Percentiles rank a stretch among this genome's conserved stretches.
phyloP scores from a whole-genome alignment of 2,888 invertebrate species.

The Ceraclea dissimilis region DNA sequence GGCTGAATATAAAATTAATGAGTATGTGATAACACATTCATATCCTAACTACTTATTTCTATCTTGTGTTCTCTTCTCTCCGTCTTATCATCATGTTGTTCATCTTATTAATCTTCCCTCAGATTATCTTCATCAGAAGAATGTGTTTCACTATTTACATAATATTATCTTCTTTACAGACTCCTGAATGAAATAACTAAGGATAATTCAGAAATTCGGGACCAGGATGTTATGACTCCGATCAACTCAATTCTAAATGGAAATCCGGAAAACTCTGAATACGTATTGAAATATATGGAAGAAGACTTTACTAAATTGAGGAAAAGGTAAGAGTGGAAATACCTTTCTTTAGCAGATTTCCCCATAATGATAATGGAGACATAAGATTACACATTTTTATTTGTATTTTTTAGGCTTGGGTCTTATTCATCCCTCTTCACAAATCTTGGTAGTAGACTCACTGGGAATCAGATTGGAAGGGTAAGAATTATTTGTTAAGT shows the following conservation, averaged over 20 bases:
- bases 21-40: slow-evolving; percentile 28
- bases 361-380: too few species aligned
- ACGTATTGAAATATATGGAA: slow-evolving; percentile 47
- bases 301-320: slow-evolving; percentile 36
- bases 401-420: background rate
- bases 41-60: too few species aligned
- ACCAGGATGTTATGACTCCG: slow-evolving; percentile 41
- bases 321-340: too few species aligned
- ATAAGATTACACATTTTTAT: too few species aligned
- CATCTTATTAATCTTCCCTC: too few species aligned
- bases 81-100: too few species aligned
- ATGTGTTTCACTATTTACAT: too few species aligned
- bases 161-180: too few species aligned
- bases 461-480: background rate
- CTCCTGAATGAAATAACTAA: slow-evolving; percentile 16
- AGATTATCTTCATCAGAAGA: too few species aligned
- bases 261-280: slow-evolving; percentile 44
- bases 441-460: background rate
- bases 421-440: background rate
- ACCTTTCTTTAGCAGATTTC: too few species aligned
- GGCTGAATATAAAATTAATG: slow-evolving; percentile 43
- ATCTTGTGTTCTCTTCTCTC: too few species aligned
- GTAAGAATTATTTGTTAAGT: background rate
- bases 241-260: slow-evolving; percentile 43
- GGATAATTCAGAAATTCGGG: slow-evolving; percentile 31